Evolutionary conservation across 1,140 invertebrate genomes (phyloP).

Genomic region (Chrysopa pallens): DNA sequence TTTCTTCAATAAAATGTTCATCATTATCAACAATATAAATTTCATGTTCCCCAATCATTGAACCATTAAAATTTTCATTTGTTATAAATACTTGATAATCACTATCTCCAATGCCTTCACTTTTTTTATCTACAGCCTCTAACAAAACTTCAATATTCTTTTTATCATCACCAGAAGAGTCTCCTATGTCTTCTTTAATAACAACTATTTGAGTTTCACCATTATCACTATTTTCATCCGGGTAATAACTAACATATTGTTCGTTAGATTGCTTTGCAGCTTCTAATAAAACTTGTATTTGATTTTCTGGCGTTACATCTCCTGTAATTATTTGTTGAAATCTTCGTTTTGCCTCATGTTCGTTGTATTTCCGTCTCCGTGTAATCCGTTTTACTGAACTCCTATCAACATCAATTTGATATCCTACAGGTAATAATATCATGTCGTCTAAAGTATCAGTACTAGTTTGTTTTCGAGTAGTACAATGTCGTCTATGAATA

Average conservation of each 20-base stretch:
- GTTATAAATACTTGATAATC: neutral
- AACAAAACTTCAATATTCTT: neutral
- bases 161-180: neutral
- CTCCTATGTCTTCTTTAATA: neutral
- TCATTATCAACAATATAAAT: too few relatives aligned
- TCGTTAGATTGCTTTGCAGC: neutral
- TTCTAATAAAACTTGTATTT: neutral
- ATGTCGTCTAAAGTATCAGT: neutral
- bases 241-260: neutral
- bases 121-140: neutral
- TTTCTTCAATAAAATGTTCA: too few relatives aligned
- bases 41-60: too few relatives aligned
- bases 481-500: neutral
- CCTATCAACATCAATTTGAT: neutral
- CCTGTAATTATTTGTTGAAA: neutral
- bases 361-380: neutral
- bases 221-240: neutral
- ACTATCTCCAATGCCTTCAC: neutral
- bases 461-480: neutral
- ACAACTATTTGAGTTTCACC: neutral
- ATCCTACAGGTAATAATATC: neutral
- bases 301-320: neutral
- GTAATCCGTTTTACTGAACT: neutral
- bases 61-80: neutral
- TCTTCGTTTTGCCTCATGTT: neutral